A percentile compares a stretch with the other conserved stretches of the same genome.
Evolutionary conservation across 2,888 invertebrate genomes (phyloP).

Genomic region (Crocallis elinguaria): DNA sequence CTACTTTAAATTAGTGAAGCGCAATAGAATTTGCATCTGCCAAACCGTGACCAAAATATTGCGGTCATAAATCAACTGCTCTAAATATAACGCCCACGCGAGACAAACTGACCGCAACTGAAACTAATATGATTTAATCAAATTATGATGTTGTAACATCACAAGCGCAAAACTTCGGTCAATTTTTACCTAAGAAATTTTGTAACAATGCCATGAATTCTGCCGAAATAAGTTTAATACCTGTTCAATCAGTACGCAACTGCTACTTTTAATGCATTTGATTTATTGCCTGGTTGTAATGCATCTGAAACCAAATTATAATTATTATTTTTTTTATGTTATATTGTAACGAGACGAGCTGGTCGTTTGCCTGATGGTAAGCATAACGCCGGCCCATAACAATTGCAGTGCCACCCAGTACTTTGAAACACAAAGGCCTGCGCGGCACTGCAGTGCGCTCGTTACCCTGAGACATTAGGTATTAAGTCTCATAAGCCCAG

Average conservation of each 20-base stretch:
- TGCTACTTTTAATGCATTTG: constrained; percentile 15
- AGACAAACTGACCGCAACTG: constrained; percentile 46
- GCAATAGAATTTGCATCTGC: constrained; percentile 21
- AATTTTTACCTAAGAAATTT: constrained; percentile 45
- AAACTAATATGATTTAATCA: constrained; percentile 55
- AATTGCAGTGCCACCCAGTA: too few species aligned
- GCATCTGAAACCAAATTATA: background rate
- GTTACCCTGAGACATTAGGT: too few species aligned
- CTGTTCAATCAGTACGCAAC: constrained; percentile 26
- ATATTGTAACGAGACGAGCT: too few species aligned
- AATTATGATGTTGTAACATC: constrained; percentile 52
- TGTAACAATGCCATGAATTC: constrained; percentile 51
- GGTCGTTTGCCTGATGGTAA: too few species aligned
- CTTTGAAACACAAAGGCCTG: too few species aligned
- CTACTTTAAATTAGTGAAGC: constrained; percentile 18
- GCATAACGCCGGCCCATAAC: too few species aligned
- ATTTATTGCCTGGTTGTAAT: background rate
- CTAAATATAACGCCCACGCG: constrained; percentile 40
- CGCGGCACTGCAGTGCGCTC: too few species aligned
- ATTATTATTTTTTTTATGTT: too few species aligned
- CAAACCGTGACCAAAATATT: constrained; percentile 24
- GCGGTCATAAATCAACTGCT: constrained; percentile 36
- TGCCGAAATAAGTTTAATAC: constrained; percentile 33
- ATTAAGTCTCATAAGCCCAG: too few species aligned
- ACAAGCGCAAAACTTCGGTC: constrained; percentile 39